Percentiles rank a stretch among this genome's conserved stretches.
Conservation (phyloP, 2,888 invertebrate genomes). For the Leptogaster cylindrica region DNA sequence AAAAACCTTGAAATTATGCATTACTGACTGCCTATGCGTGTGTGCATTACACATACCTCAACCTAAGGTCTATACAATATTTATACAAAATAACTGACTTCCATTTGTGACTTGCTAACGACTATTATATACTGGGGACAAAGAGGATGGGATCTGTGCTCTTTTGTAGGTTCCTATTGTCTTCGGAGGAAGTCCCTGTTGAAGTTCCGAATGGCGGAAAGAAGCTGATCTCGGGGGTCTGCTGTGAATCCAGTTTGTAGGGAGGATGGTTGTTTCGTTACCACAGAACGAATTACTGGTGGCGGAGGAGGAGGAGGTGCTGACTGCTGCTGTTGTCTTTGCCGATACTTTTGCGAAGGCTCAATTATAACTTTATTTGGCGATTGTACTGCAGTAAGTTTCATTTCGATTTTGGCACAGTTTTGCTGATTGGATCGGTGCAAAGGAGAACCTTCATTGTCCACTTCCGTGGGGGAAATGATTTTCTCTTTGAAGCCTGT, state of each 20-base stretch:
- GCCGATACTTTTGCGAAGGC: not conserved
- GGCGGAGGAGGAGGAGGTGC: conserved; percentile 58
- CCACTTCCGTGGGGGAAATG: conserved; percentile 53
- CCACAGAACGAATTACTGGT: conserved; percentile 50
- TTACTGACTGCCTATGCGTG: conserved; percentile 16
- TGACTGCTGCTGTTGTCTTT: not conserved
- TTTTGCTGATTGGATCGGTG: conserved; percentile 8
- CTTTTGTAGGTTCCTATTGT: conserved; percentile 47
- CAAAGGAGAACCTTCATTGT: conserved; percentile 50
- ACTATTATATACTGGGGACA: not conserved
- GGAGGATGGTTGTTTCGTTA: conserved; percentile 45
- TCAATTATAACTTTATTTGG: conserved; percentile 41
- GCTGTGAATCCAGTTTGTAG: conserved; percentile 50
- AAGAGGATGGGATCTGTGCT: not conserved
- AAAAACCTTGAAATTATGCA: conserved; percentile 16
- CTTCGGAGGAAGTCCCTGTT: conserved; percentile 62
- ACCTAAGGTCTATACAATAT: conserved; percentile 11
- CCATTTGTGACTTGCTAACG: conserved; percentile 27
- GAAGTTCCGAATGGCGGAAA: conserved; percentile 75
- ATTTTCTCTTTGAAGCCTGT: conserved; percentile 63
- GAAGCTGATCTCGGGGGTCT: conserved; percentile 71
- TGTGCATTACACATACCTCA: conserved; percentile 5
- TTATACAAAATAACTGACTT: conserved; percentile 15
- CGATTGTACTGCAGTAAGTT: conserved; percentile 45
- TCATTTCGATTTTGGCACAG: conserved; percentile 46